phyloP scores from a whole-genome alignment of 2,888 invertebrate genomes.

The Vandiemenella viatica region DNA sequence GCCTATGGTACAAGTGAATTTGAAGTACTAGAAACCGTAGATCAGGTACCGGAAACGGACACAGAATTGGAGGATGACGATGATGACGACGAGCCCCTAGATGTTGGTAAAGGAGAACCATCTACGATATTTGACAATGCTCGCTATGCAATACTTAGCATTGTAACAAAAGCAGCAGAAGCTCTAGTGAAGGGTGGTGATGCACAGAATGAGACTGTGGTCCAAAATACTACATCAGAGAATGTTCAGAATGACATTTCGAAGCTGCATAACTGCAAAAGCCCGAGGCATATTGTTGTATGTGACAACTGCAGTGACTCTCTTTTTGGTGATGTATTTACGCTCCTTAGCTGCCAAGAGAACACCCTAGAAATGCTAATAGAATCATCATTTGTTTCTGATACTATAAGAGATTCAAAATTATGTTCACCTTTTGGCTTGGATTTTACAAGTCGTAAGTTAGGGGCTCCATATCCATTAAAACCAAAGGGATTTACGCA shows the following conservation, averaged over 20 bases:
- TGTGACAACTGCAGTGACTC: constrained; percentile 61
- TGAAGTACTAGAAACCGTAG: constrained; percentile 73
- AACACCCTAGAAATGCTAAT: constrained; percentile 22
- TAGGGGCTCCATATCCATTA: constrained; percentile 11
- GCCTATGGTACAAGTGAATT: constrained; percentile 89
- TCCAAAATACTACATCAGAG: background rate
- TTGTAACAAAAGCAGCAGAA: constrained; percentile 83
- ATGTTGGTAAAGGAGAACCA: constrained; percentile 31
- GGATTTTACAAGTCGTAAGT: constrained; percentile 30
- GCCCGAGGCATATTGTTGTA: constrained; percentile 56
- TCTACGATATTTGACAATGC: constrained; percentile 71
- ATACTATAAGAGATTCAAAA: constrained; percentile 43
- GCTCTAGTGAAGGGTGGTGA: constrained; percentile 59
- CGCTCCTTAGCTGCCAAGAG: constrained; percentile 39
- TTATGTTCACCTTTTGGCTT: constrained; percentile 46
- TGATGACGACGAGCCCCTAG: constrained; percentile 19
- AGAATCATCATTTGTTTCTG: constrained; percentile 40
- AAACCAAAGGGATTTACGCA: constrained; percentile 6
- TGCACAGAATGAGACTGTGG: constrained; percentile 20
- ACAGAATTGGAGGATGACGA: constrained; percentile 22
- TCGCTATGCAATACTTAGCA: constrained; percentile 77
- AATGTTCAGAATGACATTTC: background rate
- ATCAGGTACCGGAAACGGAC: constrained; percentile 41
- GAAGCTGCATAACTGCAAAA: constrained; percentile 39
- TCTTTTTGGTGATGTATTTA: constrained; percentile 54